Evolutionary conservation across 1,140 invertebrate genomes (phyloP), one percentile per base, ranked within the genome.

Genomic region (Heliconius melpomene): DNA sequence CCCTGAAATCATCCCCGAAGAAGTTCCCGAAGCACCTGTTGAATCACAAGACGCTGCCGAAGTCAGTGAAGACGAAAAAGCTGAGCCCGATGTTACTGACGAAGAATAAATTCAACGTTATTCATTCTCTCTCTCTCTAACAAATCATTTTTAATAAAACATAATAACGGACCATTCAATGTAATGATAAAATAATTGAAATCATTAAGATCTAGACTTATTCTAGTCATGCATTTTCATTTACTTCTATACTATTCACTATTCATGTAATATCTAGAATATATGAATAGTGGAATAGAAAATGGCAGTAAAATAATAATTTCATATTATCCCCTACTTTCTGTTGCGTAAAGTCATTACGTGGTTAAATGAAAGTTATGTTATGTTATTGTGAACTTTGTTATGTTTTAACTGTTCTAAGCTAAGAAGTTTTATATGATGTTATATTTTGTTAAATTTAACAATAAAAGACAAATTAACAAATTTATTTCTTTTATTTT

Each of bases 381-480:
- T 81, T n/a, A 66, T 70, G 36, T 81, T 86, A 83, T 83, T 87
- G 83, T 80, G 81, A 85, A 72, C 85, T 83, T 84, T 88, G 78
- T 88, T 85, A 87, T 82, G 84, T 87, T 85, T 85, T 84, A 86
- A 87, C 85, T 86, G 84, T 89, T 87, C 13, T 85, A 91, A 88
- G 84, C 77, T 89, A 91, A 90, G 86, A 88, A 20, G 89, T 91
- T 92, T 89, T 81, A 87, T 90, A 89, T 38, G 29, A 92, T 92
- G 85, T 90, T 90, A 90, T 89, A 86, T 92, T 92, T 92, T 91
- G 87, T 92, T 91, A 91, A 90, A 89, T 92, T 92, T 93, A 93
- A 94, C 89, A 94, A 91, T 94, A 94, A 94, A 94, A 93, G 92
- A 94, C 91, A 92, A 77, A 87, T 89, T 88, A 88, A 89, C 88